Evolutionary conservation across 2,888 invertebrate genomes (phyloP), one percentile per base, ranked within the genome.

Genomic region (Aleiodes leptofemur): DNA sequence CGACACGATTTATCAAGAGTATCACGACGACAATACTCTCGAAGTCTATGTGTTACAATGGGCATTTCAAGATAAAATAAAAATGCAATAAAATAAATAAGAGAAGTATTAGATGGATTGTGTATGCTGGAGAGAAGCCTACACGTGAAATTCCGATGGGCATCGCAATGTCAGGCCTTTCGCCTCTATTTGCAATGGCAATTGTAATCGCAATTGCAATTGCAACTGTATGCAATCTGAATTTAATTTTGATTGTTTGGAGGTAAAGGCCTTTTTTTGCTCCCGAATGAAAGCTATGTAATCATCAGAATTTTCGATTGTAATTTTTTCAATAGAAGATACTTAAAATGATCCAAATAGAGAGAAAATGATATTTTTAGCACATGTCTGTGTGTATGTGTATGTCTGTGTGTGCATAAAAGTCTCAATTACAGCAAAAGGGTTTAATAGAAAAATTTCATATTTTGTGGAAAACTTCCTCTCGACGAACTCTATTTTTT

Each of bases 161-260:
- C 51, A 68, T 51, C 34, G 68, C 68, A 68, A 68, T 68, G 68
- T 68, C 68, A 68, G 31, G 14, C 68, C 68, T 68, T 68, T 68
- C 68, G 6, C 23, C 23, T 23, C 1, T 23, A 1, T 23, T 23
- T 23, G 23, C 2, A 23, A 23, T 23, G 23, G 23, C 23, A 23
- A 23, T 23, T 23, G n/a, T n/a, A 31, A 5, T 31, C 31, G 6
- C 68, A 29, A 31, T 51, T 31, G 51, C 51, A 31, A 31, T 31
- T 50, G 7, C 51, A 13, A 23, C 11, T 31, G 7, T 68, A 13
- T 55, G 55, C 66, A 66, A 66, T 73, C 34, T 56, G 66, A 72
- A 34, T 66, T 66, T 43, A 53, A 55, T 61, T 23, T 2, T 72
- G 61, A 16, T 50, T 50, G 14, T 73, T 73, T 29, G 64, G 23